Conservation (phyloP, 2,797 vertebrate species). For the Parauchenoglanis ngamensis region DNA sequence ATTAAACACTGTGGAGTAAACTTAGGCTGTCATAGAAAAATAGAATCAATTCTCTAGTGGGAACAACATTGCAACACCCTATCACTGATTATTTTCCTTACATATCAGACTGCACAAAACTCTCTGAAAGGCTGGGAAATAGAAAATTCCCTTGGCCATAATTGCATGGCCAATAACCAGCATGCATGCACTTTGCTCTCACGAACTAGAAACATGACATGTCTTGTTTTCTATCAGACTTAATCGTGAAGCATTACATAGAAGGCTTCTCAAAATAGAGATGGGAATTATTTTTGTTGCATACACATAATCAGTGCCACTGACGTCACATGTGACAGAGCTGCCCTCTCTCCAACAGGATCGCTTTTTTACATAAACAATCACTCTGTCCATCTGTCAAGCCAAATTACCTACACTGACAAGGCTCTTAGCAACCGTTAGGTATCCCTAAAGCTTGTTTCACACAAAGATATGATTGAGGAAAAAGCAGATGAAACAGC, state of each 20-base stretch:
- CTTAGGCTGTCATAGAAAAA: no score
- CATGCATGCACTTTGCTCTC: neutral
- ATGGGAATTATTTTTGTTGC: slow-evolving; percentile 65
- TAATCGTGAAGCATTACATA: slow-evolving; percentile 47
- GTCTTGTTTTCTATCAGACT: slow-evolving; percentile 51
- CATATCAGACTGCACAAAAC: neutral
- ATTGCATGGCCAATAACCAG: slow-evolving; percentile 49
- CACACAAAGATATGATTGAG: slow-evolving; percentile 35
- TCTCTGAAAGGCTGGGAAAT: neutral
- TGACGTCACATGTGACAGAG: slow-evolving; percentile 61
- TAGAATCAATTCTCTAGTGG: no score
- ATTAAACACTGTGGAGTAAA: no score
- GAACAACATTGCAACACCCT: neutral
- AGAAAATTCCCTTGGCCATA: neutral
- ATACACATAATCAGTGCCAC: slow-evolving; percentile 57
- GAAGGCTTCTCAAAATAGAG: slow-evolving; percentile 51
- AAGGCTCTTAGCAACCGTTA: slow-evolving; percentile 65
- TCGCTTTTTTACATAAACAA: slow-evolving; percentile 63
- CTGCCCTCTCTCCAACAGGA: slow-evolving; percentile 59
- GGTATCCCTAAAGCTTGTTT: slow-evolving; percentile 50
- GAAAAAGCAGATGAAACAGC: neutral
- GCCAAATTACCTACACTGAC: slow-evolving; percentile 62
- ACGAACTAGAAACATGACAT: slow-evolving; percentile 30
- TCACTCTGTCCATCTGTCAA: slow-evolving; percentile 54
- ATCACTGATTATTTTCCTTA: neutral